A percentile compares a stretch with the other conserved stretches of the same genome.
Conservation (phyloP, 2,797 vertebrate genomes). For the Amblyraja radiata region DNA sequence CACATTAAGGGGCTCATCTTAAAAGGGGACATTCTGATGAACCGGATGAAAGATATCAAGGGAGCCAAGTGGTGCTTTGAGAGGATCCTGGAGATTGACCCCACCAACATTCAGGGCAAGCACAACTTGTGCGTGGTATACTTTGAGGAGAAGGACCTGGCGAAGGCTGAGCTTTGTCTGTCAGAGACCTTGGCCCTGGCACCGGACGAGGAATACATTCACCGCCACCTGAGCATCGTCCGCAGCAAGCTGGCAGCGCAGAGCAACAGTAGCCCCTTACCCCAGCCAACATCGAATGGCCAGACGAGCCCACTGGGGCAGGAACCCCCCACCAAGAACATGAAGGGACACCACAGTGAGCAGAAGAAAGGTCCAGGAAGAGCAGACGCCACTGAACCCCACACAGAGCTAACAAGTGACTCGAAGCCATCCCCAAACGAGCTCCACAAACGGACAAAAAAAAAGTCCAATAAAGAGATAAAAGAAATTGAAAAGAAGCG, state of each 20-base stretch:
- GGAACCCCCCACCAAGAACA: constrained; percentile 50
- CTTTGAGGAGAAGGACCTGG: constrained; percentile 86
- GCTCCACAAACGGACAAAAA: constrained; percentile 65
- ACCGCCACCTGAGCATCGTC: constrained; percentile 84
- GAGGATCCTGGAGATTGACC: constrained; percentile 81
- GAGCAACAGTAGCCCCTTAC: constrained; percentile 57
- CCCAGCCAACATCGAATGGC: constrained; percentile 49
- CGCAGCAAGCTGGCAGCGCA: constrained; percentile 83
- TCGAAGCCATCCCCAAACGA: constrained; percentile 45
- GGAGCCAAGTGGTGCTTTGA: constrained; percentile 88
- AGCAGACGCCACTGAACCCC: constrained; percentile 50
- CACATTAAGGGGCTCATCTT: constrained; percentile 94
- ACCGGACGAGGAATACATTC: constrained; percentile 89
- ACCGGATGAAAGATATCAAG: constrained; percentile 86
- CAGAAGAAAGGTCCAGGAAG: constrained; percentile 60
- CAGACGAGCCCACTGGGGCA: constrained; percentile 41
- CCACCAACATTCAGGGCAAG: constrained; percentile 89
- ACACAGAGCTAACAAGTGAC: constrained; percentile 49
- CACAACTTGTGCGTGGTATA: constrained; percentile 96
- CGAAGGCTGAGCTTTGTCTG: constrained; percentile 80
- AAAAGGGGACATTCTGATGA: constrained; percentile 97
- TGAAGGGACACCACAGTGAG: constrained; percentile 61
- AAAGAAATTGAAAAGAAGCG: constrained; percentile 95
- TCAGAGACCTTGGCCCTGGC: constrained; percentile 83
- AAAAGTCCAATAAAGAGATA: constrained; percentile 84